Evolutionary conservation across 2,113 vertebrate species (phyloP), one percentile per base, ranked within the genome.

Genomic region (Trogon melanurus): DNA sequence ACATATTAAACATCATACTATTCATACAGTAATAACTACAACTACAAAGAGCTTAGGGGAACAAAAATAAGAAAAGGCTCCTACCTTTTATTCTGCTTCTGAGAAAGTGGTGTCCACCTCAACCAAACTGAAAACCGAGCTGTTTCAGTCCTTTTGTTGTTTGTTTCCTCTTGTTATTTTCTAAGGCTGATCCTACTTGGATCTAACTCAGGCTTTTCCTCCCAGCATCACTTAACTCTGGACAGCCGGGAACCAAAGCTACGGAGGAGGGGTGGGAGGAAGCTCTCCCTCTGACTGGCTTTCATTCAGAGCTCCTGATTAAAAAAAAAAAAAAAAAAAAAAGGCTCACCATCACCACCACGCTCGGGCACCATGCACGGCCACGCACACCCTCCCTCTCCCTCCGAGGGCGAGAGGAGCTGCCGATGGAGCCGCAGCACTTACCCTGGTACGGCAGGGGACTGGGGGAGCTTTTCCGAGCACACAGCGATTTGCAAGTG

Each of bases 401-500:
- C 79, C 91, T 87, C 76, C 48, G 75, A 16, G 56, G 45, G 60
- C 75, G 72, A 70, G 72, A 94, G 95, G 89, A 92, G 95, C 97
- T 94, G 97, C 96, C 71, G 95, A 30, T 16, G 47, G 95, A 97
- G 95, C 93, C 66, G 96, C 97, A 89, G 97, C 96, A 58, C 97
- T 98, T 95, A 97, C 96, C 95, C 69, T 80, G 97, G 96, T 96
- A 98, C 97, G 97, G 96, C 18, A 97, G 85, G 97, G 76, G 97
- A 53, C 70, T 45, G 38, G 90, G 96, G 93, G 91, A 96, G 96
- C 96, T 97, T 44, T 78, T 48, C 97, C 97, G 4, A 73, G 96
- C 98, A 73, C 96, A 93, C 95, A 85, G 89, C 50, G 97, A 98
- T 98, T 98, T 98, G 98, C 98, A 98, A 98, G 97, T 98, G 98